Evolutionary conservation across 2,888 invertebrate species (phyloP).

Genomic region (Apodemia hepburni): DNA sequence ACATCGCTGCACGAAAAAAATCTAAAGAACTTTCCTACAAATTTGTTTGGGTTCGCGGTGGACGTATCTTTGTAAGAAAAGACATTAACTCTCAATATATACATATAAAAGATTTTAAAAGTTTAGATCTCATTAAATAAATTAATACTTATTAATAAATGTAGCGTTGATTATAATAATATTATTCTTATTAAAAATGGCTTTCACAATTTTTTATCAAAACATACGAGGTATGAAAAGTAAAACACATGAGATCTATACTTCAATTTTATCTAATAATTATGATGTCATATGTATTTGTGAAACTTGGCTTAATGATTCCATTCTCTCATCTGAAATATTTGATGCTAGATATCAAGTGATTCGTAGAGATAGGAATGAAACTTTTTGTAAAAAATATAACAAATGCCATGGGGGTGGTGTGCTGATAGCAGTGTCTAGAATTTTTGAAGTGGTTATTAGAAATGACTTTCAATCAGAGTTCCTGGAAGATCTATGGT

Average conservation of each 20-base stretch:
- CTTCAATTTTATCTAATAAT: not conserved
- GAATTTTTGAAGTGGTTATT: not conserved
- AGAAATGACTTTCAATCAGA: slow-evolving; percentile 15
- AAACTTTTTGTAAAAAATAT: not conserved
- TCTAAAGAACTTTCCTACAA: not conserved
- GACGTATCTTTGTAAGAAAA: not conserved
- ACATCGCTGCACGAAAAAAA: not conserved
- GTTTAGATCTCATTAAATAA: not conserved
- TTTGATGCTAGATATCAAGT: not conserved
- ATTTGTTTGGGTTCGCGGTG: not conserved
- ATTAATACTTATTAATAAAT: not conserved
- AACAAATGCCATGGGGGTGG: not conserved
- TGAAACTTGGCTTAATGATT: slow-evolving; percentile 3
- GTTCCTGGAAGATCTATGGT: slow-evolving; percentile 18
- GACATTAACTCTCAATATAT: not conserved
- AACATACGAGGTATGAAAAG: slow-evolving; percentile 1
- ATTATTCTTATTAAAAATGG: not conserved
- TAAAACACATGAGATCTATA: not conserved
- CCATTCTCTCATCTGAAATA: not conserved
- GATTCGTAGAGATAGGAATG: not conserved
- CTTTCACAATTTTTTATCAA: not conserved
- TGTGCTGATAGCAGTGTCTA: not conserved
- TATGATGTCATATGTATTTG: not conserved
- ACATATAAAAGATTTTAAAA: not conserved
- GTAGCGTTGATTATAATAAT: not conserved